Base-by-base conservation (phyloP, 2,113 vertebrate genomes). In the Oreochromis niloticus region DNA sequence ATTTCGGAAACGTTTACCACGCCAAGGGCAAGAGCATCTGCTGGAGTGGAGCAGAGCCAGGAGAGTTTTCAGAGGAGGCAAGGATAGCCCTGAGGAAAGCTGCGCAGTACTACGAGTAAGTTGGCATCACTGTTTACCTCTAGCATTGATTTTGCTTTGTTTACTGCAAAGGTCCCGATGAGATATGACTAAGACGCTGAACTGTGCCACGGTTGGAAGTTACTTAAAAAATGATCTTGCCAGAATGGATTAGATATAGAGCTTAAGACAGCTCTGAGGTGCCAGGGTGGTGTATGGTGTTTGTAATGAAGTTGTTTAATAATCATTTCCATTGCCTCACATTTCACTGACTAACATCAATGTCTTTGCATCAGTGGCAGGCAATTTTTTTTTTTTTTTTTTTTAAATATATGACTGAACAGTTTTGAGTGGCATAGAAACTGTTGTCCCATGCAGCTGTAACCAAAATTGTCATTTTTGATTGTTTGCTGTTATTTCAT, bases 1-100 rank as follows among this genome's bases (percentile, higher is more conserved):
- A 99, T 95, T 98, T 99, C 87, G 99, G 99, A 92, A 99, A 99
- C 36, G 98, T 99, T 0, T 98, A 98, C 97, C 98, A 99, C 34
- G 98, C 98, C 87, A 98, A 99, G 93, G 98, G 98, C 73, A 99
- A 99, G 94, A 98, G 97, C 86, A 97, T 98, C 87, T 98, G 97
- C 86, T 99, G 95, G 95, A 97, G 93, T 79, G 97, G 97, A 80
- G 95, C 97, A 2, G 98, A 99, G 87, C 96, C 97, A 32, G 97
- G 97, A 87, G 98, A 99, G 34, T 97, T 99, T 94, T 98, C 98
- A 19, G 98, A 99, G 89, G 99, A 99, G 84, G 97, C 98, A 50
- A 96, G 95, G 87, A 93, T 91, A 5, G 97, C 98, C 54, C 96
- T 99, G 87, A 97, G 97, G 93, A 98, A 98, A 90, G 99, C 99